Conservation (phyloP, 2,888 invertebrate genomes). For the Minunthozetes semirufus region DNA sequence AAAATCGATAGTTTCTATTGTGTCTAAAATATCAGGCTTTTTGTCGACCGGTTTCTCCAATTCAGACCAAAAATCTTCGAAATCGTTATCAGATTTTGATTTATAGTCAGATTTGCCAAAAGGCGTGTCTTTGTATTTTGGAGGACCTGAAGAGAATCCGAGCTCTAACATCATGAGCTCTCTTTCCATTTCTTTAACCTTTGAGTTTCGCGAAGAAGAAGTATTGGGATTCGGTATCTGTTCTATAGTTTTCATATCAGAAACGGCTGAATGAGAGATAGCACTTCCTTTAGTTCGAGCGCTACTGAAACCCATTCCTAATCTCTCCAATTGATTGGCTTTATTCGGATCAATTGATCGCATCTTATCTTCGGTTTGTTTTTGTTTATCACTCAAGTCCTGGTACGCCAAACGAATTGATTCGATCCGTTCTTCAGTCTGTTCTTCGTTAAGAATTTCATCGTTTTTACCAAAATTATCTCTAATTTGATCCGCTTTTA, state of each 20-base stretch:
- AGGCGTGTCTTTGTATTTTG: conserved; percentile 33
- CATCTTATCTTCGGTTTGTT: conserved; percentile 64
- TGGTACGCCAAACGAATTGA: conserved; percentile 64
- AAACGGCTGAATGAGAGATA: conserved; percentile 68
- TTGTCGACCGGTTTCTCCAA: conserved; percentile 16
- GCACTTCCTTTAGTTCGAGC: conserved; percentile 50
- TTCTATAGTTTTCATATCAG: conserved; percentile 83
- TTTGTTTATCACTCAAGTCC: conserved; percentile 60
- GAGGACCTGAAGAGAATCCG: conserved; percentile 32
- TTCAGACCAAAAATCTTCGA: conserved; percentile 36
- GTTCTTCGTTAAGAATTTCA: conserved; percentile 40
- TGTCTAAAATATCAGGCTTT: conserved; percentile 33
- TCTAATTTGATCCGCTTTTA: conserved; percentile 70
- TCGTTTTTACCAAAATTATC: conserved; percentile 49
- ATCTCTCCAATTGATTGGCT: conserved; percentile 77
- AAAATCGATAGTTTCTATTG: conserved; percentile 34
- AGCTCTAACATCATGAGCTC: conserved; percentile 33
- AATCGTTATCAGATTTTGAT: not conserved
- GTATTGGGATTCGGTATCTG: conserved; percentile 60
- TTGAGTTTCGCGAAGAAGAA: not conserved
- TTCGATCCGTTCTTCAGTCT: conserved; percentile 38
- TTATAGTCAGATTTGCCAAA: conserved; percentile 31
- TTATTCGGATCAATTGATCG: conserved; percentile 70
- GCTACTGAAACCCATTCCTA: conserved; percentile 49
- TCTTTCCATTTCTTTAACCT: conserved; percentile 20